Percentiles rank a stretch among this genome's conserved stretches.
phyloP scores from a whole-genome alignment of 2,888 invertebrate genomes.

The Tachina fera region DNA sequence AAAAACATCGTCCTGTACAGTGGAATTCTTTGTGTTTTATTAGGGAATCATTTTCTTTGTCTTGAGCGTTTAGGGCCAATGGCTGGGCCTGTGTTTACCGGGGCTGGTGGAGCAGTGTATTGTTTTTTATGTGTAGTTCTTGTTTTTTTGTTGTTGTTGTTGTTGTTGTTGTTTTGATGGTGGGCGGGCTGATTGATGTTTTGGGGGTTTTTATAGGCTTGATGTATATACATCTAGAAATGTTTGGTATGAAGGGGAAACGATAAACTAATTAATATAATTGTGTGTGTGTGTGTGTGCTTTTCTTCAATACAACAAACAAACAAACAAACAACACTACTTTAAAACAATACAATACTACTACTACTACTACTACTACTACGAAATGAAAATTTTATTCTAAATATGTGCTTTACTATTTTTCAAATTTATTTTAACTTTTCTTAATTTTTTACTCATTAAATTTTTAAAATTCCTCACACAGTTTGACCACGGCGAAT shows the following conservation, averaged over 20 bases:
- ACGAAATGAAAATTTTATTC: slow-evolving; percentile 1
- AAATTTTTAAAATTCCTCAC: too few relatives aligned
- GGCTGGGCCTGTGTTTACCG: slow-evolving; percentile 6
- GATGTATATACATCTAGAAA: slow-evolving; percentile 68
- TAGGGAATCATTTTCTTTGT: slow-evolving; percentile 38
- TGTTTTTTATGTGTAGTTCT: slow-evolving; percentile 75
- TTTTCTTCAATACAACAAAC: slow-evolving; percentile 28
- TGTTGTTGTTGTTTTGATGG: slow-evolving; percentile 48
- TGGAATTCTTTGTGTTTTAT: background rate
- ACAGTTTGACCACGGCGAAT: too few relatives aligned
- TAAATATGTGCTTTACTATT: background rate
- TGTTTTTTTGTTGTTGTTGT: slow-evolving; percentile 76
- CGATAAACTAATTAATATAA: slow-evolving; percentile 56
- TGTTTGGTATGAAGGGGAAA: slow-evolving; percentile 38
- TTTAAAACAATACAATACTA: slow-evolving; percentile 33
- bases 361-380: slow-evolving; percentile 30
- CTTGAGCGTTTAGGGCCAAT: slow-evolving; percentile 55
- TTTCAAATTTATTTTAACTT: too few relatives aligned
- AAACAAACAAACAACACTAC: slow-evolving; percentile 47
- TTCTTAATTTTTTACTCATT: too few relatives aligned
- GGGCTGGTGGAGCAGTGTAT: slow-evolving; percentile 26
- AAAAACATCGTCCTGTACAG: slow-evolving; percentile 27
- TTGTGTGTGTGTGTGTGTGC: background rate
- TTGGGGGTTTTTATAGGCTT: slow-evolving; percentile 34
- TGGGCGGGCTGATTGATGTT: slow-evolving; percentile 61